phyloP scores from a whole-genome alignment of 2,797 vertebrate genomes.

The Choloepus didactylus region DNA sequence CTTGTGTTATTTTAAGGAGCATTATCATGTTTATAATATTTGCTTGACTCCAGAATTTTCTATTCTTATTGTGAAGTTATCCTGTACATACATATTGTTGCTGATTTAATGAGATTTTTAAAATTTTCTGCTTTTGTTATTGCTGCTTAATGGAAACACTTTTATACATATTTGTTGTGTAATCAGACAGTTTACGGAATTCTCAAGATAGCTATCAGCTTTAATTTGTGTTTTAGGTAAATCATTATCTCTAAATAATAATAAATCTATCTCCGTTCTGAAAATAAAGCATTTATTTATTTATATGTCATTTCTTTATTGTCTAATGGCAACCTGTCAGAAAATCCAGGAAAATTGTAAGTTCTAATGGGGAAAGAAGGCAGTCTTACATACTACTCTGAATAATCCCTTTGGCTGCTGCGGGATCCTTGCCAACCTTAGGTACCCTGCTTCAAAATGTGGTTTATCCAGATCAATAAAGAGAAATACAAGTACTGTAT shows the following conservation, averaged over 20 bases:
- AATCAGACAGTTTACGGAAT: not conserved
- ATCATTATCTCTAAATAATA: not conserved
- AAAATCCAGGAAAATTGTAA: not conserved
- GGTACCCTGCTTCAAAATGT: not conserved
- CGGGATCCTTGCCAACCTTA: not conserved
- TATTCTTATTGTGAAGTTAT: conserved; percentile 6
- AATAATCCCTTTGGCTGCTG: not conserved
- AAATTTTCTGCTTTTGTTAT: not conserved
- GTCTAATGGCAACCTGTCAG: not conserved
- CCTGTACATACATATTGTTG: not conserved
- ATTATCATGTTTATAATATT: not conserved
- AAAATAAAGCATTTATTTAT: not conserved
- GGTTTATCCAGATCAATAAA: not conserved
- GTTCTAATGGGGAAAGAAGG: not conserved
- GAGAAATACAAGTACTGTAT: not conserved
- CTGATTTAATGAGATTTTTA: not conserved
- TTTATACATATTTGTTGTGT: not conserved
- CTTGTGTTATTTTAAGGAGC: not conserved
- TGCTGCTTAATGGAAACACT: not conserved
- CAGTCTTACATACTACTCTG: not conserved
- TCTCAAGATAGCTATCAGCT: not conserved
- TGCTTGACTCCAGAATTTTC: not conserved
- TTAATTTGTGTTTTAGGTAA: not conserved
- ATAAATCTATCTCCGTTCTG: not conserved
- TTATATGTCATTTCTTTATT: not conserved